Evolutionary conservation across 1,140 invertebrate genomes (phyloP).

Genomic region (Leguminivora glycinivorella): DNA sequence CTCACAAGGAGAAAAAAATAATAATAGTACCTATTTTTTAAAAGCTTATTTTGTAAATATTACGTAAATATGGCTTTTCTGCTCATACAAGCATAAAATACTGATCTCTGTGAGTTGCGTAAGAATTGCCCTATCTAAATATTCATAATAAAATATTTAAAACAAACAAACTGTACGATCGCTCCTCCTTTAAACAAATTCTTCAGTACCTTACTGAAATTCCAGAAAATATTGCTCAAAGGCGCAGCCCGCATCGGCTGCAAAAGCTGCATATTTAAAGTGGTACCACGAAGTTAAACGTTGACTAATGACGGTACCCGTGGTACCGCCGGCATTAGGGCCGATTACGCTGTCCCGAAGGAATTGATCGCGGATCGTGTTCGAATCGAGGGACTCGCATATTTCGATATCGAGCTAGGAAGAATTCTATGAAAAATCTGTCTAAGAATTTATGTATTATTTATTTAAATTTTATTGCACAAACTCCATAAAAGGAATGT

Average conservation of each 20-base stretch:
- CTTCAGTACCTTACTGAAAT: not conserved
- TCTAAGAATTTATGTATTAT: too few species aligned
- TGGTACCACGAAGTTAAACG: constrained; percentile 8
- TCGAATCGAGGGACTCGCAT: not conserved
- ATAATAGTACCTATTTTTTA: too few species aligned
- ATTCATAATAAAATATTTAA: too few species aligned
- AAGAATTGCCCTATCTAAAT: too few species aligned
- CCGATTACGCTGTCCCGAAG: constrained; percentile 4
- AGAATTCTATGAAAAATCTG: not conserved
- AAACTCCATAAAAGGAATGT: too few species aligned
- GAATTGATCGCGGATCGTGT: constrained; percentile 14
- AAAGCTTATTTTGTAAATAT: too few species aligned
- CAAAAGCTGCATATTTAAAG: not conserved
- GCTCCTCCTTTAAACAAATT: not conserved
- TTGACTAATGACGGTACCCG: not conserved
- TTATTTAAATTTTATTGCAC: too few species aligned
- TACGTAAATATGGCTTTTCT: too few species aligned
- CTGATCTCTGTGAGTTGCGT: too few species aligned
- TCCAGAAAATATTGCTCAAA: not conserved
- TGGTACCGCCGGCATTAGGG: constrained; percentile 7
- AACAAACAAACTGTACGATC: too few species aligned
- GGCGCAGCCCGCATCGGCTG: not conserved
- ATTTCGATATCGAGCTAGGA: not conserved
- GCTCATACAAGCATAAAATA: too few species aligned
- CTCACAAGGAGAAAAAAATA: too few species aligned